phyloP scores from a whole-genome alignment of 2,888 invertebrate species.

The Agrotis clavis region DNA sequence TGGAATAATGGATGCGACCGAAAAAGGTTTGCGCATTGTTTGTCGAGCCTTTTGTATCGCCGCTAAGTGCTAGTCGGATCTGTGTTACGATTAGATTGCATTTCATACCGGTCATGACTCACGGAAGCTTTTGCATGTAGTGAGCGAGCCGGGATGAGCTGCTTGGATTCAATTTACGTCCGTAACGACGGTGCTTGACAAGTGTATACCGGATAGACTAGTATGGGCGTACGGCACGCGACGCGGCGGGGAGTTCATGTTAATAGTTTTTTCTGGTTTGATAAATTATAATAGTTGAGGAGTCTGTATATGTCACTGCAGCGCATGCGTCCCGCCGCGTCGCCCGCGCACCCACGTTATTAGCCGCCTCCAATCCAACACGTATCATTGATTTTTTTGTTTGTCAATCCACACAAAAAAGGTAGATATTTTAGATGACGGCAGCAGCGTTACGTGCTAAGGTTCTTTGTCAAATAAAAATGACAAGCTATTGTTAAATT shows the following conservation, averaged over 20 bases:
- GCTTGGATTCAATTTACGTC: conserved; percentile 82
- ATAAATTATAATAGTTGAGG: conserved; percentile 86
- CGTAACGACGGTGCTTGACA: conserved; percentile 77
- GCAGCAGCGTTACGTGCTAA: conserved; percentile 54
- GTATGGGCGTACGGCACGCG: conserved; percentile 83
- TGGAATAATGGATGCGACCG: conserved; percentile 58
- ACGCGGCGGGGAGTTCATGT: conserved; percentile 84
- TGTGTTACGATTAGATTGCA: conserved; percentile 73
- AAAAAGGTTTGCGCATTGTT: conserved; percentile 56
- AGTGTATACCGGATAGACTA: conserved; percentile 78
- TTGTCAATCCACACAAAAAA: conserved; percentile 83
- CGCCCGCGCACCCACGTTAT: conserved; percentile 78
- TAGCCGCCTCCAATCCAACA: conserved; percentile 79
- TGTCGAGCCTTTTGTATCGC: conserved; percentile 70
- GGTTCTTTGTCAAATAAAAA: conserved; percentile 65
- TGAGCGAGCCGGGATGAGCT: conserved; percentile 70
- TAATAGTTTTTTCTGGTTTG: conserved; percentile 82
- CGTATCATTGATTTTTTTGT: conserved; percentile 85
- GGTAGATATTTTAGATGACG: conserved; percentile 39
- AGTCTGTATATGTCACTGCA: conserved; percentile 82
- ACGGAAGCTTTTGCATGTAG: conserved; percentile 80
- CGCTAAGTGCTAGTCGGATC: conserved; percentile 74
- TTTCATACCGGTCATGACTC: conserved; percentile 67
- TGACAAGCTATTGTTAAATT: conserved; percentile 67
- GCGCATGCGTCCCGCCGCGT: conserved; percentile 63